These are phyloP conservation scores for Ia io DNA, from an alignment of 2,113 vertebrate species.

Conservation along the genomic window DNA sequence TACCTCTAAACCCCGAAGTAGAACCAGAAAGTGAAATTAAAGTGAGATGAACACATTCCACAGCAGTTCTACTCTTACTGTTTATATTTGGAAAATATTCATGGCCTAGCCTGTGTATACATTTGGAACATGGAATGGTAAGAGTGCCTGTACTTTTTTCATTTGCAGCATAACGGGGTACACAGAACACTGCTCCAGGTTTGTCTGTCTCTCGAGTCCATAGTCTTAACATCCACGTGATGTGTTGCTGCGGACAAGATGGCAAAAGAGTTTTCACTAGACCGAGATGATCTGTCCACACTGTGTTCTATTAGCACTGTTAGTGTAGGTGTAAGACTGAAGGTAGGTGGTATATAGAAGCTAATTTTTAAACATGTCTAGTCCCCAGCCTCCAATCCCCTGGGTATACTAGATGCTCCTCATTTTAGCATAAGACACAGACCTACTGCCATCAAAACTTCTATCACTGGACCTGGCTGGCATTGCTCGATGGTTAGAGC, in stretches of 20 bases:
- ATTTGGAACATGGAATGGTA: background rate
- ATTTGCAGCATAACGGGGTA: background rate
- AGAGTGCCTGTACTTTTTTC: background rate
- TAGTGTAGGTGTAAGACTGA: background rate
- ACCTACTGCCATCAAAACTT: background rate
- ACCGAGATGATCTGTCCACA: background rate
- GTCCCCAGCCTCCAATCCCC: background rate
- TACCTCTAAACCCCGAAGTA: background rate
- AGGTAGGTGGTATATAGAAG: background rate
- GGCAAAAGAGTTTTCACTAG: background rate
- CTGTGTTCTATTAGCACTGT: background rate
- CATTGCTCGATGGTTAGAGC: too few species aligned
- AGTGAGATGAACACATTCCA: background rate
- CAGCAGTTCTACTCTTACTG: background rate
- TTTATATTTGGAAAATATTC: background rate
- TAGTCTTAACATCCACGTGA: too few species aligned
- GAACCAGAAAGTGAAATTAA: background rate
- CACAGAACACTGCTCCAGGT: background rate
- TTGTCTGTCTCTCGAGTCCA: background rate
- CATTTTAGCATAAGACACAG: background rate
- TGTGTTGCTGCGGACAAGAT: rapidly evolving
- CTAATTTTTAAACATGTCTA: background rate
- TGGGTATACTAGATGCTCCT: background rate
- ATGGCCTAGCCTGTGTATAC: rapidly evolving
- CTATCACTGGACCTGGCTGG: too few species aligned